These are phyloP conservation scores for Drosophila erecta DNA, from an alignment of 1,140 invertebrate species.

Conservation along the genomic window DNA sequence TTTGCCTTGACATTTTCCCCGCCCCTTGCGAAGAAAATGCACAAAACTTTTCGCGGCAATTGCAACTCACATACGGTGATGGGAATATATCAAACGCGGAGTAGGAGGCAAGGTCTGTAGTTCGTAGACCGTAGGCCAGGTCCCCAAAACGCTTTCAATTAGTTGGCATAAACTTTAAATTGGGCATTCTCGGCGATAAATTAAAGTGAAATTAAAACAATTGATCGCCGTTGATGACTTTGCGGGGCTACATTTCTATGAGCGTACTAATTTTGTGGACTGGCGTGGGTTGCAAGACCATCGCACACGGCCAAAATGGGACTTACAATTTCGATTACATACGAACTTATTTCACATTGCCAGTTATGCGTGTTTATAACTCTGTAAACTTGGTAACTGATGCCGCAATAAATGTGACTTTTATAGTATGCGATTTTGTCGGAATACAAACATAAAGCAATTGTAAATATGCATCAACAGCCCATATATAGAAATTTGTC, in stretches of 20 bases:
- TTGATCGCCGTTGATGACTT: slow-evolving; percentile 22
- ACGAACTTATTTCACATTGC: too few species aligned
- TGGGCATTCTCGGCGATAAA: slow-evolving; percentile 41
- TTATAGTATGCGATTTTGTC: not conserved
- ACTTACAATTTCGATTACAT: slow-evolving; percentile 1
- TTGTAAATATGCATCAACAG: not conserved
- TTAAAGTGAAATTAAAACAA: slow-evolving; percentile 52
- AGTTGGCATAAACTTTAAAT: slow-evolving; percentile 43
- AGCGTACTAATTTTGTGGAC: slow-evolving; percentile 13
- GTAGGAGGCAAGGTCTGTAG: not conserved
- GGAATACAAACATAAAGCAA: not conserved
- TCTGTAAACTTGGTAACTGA: not conserved
- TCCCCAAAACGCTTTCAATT: slow-evolving; percentile 39
- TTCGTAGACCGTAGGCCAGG: not conserved
- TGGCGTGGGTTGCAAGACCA: slow-evolving; percentile 21
- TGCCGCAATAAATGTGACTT: not conserved
- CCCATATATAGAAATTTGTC: not conserved
- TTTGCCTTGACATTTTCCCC: slow-evolving; percentile 47
- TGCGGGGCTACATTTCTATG: slow-evolving; percentile 33
- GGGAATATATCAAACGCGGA: not conserved
- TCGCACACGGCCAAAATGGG: slow-evolving; percentile 26
- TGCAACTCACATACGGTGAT: slow-evolving; percentile 14
- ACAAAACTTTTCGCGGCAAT: slow-evolving; percentile 25
- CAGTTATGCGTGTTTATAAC: not conserved
- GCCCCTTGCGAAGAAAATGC: slow-evolving; percentile 7